These are phyloP conservation scores for Thereva unica DNA, from an alignment of 2,888 invertebrate genomes.

Conservation along the genomic window DNA sequence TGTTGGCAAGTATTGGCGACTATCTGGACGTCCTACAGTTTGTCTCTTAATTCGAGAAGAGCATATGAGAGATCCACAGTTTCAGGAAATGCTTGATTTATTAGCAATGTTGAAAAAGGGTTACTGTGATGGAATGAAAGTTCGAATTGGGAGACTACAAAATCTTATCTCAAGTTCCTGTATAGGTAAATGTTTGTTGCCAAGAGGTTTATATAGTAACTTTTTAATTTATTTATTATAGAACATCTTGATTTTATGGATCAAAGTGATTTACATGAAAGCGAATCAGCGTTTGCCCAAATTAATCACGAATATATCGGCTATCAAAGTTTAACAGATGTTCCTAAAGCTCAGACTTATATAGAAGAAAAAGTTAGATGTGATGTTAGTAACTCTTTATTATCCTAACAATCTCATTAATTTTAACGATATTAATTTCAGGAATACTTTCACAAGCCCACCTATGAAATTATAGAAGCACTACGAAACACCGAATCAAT, in stretches of 20 bases:
- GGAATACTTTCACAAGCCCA: constrained; percentile 67
- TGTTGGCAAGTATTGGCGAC: constrained; percentile 95
- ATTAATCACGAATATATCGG: constrained; percentile 90
- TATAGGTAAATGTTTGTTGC: constrained; percentile 66
- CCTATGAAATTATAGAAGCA: constrained; percentile 74
- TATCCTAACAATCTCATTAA: constrained; percentile 6
- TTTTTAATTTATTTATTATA: constrained; percentile 45
- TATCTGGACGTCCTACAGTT: constrained; percentile 96
- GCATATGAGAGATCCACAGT: constrained; percentile 95
- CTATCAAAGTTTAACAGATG: constrained; percentile 94
- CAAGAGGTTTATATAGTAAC: background rate
- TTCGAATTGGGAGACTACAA: constrained; percentile 90
- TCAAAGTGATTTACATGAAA: constrained; percentile 73
- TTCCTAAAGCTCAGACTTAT: constrained; percentile 80
- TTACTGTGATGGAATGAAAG: constrained; percentile 93
- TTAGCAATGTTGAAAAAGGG: constrained; percentile 97
- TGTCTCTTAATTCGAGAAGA: constrained; percentile 93
- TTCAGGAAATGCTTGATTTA: constrained; percentile 93
- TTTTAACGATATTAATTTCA: constrained; percentile 51
- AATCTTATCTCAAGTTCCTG: constrained; percentile 98
- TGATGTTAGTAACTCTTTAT: constrained; percentile 53
- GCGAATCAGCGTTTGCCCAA: constrained; percentile 84
- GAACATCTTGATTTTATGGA: constrained; percentile 98
- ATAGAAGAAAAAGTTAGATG: constrained; percentile 66
- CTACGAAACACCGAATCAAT: constrained; percentile 72